Percentiles rank a stretch among this genome's conserved stretches.
Conservation (phyloP, 1,140 invertebrate species). For the Eurytemora carolleeae region DNA sequence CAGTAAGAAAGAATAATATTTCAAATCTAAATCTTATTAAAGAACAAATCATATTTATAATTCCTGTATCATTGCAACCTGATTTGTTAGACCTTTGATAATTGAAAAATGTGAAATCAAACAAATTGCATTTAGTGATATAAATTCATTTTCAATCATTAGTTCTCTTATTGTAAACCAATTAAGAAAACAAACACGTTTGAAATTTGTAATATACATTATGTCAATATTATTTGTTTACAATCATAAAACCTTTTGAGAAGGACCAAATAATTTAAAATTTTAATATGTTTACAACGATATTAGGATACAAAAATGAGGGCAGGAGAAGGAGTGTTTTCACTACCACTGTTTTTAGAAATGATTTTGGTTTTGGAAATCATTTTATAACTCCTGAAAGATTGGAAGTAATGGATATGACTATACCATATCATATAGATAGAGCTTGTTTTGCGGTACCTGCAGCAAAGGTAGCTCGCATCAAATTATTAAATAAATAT, state of each 20-base stretch:
- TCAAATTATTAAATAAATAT: neutral
- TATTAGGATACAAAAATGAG: neutral
- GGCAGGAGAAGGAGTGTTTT: too few relatives aligned
- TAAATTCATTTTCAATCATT: neutral
- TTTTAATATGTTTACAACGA: neutral
- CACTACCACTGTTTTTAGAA: too few relatives aligned
- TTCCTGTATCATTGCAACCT: neutral
- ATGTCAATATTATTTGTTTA: neutral
- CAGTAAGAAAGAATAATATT: too few relatives aligned
- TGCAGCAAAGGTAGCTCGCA: neutral
- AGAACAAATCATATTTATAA: neutral
- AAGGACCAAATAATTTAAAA: neutral
- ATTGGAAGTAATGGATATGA: neutral
- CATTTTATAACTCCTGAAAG: neutral
- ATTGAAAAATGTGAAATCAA: neutral
- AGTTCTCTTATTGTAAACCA: neutral
- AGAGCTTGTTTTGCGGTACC: neutral
- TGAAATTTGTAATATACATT: neutral
- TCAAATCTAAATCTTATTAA: neutral
- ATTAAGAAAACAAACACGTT: neutral
- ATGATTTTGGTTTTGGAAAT: neutral
- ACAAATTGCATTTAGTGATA: neutral
- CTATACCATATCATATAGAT: neutral
- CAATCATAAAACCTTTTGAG: too few relatives aligned
- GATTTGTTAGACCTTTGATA: neutral